A percentile compares a stretch with the other conserved stretches of the same genome.
Evolutionary conservation across 2,888 invertebrate species (phyloP).

Genomic region (Dermolepida albohirtum): DNA sequence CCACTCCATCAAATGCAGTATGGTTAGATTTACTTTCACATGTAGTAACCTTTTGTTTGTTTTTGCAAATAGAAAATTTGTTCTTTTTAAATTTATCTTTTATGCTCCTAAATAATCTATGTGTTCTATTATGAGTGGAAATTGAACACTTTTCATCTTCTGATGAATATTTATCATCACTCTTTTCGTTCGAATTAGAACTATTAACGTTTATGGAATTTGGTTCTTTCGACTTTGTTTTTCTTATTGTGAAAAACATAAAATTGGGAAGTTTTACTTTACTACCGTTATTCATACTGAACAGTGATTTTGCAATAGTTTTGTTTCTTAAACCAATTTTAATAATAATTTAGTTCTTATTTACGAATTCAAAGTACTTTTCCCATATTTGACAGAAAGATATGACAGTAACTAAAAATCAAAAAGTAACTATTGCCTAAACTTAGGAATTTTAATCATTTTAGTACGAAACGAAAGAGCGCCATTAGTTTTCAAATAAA

Average conservation of each 20-base stretch:
- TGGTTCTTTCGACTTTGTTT: slow-evolving; percentile 22
- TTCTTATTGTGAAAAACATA: slow-evolving; percentile 31
- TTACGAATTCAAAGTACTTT: slow-evolving; percentile 20
- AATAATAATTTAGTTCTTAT: slow-evolving; percentile 7
- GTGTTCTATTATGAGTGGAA: slow-evolving; percentile 43
- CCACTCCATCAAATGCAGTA: slow-evolving; percentile 23
- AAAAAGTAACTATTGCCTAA: neutral
- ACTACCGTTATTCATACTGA: slow-evolving; percentile 25
- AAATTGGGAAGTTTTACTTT: slow-evolving; percentile 28
- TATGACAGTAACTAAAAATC: neutral
- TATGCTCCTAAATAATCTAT: slow-evolving; percentile 45
- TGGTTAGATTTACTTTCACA: slow-evolving; percentile 33
- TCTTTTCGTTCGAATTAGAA: slow-evolving; percentile 29
- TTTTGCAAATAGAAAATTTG: slow-evolving; percentile 47
- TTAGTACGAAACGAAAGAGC: no score
- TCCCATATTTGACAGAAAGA: slow-evolving; percentile 9
- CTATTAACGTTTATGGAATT: slow-evolving; percentile 25
- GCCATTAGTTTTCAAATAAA: no score
- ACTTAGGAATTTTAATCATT: neutral
- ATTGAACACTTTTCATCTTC: slow-evolving; percentile 42
- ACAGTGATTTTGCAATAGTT: neutral
- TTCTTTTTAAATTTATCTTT: slow-evolving; percentile 42
- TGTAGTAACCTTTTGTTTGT: slow-evolving; percentile 39
- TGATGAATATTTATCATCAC: slow-evolving; percentile 27
- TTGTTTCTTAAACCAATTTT: neutral